Evolutionary conservation across 1,140 invertebrate genomes (phyloP), one percentile per base, ranked within the genome.

Genomic region (Drosophila lacteicornis): DNA sequence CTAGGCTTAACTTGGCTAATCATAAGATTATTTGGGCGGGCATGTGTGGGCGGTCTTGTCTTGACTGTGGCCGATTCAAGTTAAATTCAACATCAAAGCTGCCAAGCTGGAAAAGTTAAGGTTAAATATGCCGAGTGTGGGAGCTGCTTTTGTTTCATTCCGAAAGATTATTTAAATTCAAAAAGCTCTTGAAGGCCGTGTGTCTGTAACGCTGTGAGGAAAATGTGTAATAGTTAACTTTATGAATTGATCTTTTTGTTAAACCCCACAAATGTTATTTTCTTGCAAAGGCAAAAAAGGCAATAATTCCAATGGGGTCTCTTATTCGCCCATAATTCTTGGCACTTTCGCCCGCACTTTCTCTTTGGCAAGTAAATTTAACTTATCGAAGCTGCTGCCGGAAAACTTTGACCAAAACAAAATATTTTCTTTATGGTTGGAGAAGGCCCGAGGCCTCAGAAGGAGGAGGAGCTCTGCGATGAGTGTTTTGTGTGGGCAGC

Each of bases 21-120:
- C 70, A 73, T 50, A 60, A 73, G 68, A 59, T 73, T 60, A 74
- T 58, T 51, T 30, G 30, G 42, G 36, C 38, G 9, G 11, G 22
- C 25, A 11, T 46, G 61, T 43, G 27, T 71, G 25, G 40, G 42
- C 33, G 55, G 42, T 6, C 13, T 13, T 15, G n/a, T 33, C 15
- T 8, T 33, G 6, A 13, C 12, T 71, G 40, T 50, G 53, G n/a
- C 17, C 30, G 33, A 73, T 43, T 60, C 46, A 27, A 68, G 25
- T 67, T 74, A 40, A 73, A 73, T n/a, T 56, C 53, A 46, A 61
- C 63, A 61, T 74, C 46, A 74, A 74, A 74, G 70, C 67, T 60
- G 67, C n/a, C 38, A n/a, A 42, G 65, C 66, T 50, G 51, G 27
- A 70, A 70, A 71, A 50, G 55, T 71, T 50, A 50, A 50, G 36